A percentile compares a stretch with the other conserved stretches of the same genome.
Evolutionary conservation across 2,888 invertebrate species (phyloP).

Genomic region (Hesperia comma): DNA sequence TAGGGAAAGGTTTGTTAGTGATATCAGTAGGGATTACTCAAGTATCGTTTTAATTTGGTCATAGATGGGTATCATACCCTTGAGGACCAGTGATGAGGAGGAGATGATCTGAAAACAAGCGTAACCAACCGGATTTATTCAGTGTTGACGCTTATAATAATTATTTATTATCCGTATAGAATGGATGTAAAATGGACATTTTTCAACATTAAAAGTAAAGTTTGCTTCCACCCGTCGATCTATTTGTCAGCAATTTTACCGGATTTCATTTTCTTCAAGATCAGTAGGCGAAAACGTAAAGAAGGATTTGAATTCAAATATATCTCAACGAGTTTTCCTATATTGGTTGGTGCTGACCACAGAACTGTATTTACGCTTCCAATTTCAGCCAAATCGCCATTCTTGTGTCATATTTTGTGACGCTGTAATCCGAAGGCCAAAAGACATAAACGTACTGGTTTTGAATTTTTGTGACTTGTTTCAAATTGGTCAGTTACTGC

Average conservation of each 20-base stretch:
- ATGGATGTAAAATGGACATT: too few relatives aligned
- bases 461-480: background rate
- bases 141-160: too few relatives aligned
- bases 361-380: constrained; percentile 1
- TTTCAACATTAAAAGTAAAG: too few relatives aligned
- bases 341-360: constrained; percentile 3
- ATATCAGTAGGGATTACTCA: too few relatives aligned
- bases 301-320: constrained; percentile 10
- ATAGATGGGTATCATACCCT: too few relatives aligned
- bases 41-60: too few relatives aligned
- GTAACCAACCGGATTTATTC: too few relatives aligned
- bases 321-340: constrained; percentile 5
- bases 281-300: background rate
- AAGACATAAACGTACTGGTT: background rate
- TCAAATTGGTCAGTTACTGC: too few relatives aligned
- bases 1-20: too few relatives aligned
- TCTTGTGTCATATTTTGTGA: constrained; percentile 6
- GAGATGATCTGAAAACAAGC: too few relatives aligned
- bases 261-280: background rate
- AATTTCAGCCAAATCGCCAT: constrained; percentile 5
- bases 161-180: too few relatives aligned
- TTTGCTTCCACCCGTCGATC: background rate
- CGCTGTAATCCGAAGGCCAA: constrained; percentile 4
- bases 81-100: too few relatives aligned
- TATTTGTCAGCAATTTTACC: constrained; percentile 1